These are phyloP conservation scores for Virgularia gustaviana DNA, from an alignment of 92 coral and sea anemone species.

Conservation along the genomic window DNA sequence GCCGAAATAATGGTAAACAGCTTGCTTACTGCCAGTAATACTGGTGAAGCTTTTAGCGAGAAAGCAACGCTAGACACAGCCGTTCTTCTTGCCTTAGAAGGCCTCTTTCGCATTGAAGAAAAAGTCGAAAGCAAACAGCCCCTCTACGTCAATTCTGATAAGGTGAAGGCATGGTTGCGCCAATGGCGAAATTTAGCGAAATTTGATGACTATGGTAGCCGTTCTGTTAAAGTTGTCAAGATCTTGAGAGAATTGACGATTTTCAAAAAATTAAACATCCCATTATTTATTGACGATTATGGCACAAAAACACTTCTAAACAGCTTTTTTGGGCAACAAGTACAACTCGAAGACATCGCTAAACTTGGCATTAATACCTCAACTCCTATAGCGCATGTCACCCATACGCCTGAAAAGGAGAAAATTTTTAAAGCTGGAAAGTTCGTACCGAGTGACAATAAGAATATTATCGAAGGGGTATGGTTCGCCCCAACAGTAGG, in stretches of 20 bases:
- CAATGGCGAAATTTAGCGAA: slow-evolving; percentile 50
- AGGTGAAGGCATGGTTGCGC: slow-evolving; percentile 30
- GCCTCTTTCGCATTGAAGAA: slow-evolving; percentile 47
- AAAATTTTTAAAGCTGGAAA: slow-evolving; percentile 4
- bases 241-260: slow-evolving; percentile 48
- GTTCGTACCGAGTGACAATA: slow-evolving; percentile 49
- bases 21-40: too few species aligned
- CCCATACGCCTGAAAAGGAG: slow-evolving; percentile 44
- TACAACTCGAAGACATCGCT: neutral
- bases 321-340: slow-evolving; percentile 4
- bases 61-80: slow-evolving; percentile 16
- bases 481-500: slow-evolving; percentile 45
- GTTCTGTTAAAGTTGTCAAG: neutral
- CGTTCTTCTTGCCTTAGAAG: slow-evolving; percentile 49
- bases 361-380: slow-evolving; percentile 21
- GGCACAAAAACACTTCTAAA: slow-evolving; percentile 38
- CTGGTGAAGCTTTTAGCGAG: too few species aligned
- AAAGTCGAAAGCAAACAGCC: slow-evolving; percentile 29
- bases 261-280: slow-evolving; percentile 47
- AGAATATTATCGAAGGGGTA: slow-evolving; percentile 50
- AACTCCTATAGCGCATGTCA: slow-evolving; percentile 53
- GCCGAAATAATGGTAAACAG: too few species aligned
- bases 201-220: slow-evolving; percentile 6
- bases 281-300: slow-evolving; percentile 54
- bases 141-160: neutral